Conservation (phyloP, 2,797 vertebrate genomes). For the Acrossocheilus fasciatus region DNA sequence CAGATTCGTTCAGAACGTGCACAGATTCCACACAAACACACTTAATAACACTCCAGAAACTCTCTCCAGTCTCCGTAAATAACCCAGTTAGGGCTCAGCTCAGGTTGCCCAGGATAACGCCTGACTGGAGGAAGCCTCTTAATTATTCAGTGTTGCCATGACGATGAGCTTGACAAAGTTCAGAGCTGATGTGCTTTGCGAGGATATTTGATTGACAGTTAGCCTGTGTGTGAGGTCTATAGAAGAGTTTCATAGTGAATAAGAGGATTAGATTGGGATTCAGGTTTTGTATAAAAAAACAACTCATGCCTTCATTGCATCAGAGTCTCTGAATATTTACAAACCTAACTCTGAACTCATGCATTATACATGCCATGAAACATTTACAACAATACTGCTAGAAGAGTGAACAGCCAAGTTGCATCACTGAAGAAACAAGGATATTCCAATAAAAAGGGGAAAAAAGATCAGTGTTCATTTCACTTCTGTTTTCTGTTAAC, state of each 20-base stretch:
- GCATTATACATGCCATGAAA: conserved; percentile 40
- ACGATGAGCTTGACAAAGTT: conserved; percentile 16
- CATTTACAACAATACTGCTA: conserved; percentile 20
- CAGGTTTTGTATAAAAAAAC: conserved; percentile 12
- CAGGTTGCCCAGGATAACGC: conserved; percentile 56
- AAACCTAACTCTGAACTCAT: conserved; percentile 11
- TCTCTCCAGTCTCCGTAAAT: conserved; percentile 37
- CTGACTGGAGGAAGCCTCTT: conserved; percentile 19
- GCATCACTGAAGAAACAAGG: neutral
- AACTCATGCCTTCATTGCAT: conserved; percentile 10
- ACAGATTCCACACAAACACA: conserved; percentile 6
- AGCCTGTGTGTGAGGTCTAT: neutral
- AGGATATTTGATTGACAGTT: conserved; percentile 12
- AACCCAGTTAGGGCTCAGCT: conserved; percentile 49
- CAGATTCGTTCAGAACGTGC: neutral
- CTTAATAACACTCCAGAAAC: conserved; percentile 30
- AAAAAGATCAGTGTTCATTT: neutral
- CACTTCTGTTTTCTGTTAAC: neutral
- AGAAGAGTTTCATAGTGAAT: neutral
- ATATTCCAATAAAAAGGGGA: neutral
- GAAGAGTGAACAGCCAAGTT: neutral
- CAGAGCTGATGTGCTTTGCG: conserved; percentile 6
- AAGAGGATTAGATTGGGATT: conserved; percentile 34
- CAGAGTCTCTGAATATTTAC: conserved; percentile 28
- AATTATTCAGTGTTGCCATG: conserved; percentile 63